phyloP scores from a whole-genome alignment of 2,888 invertebrate species.

The Catocala fraxini region DNA sequence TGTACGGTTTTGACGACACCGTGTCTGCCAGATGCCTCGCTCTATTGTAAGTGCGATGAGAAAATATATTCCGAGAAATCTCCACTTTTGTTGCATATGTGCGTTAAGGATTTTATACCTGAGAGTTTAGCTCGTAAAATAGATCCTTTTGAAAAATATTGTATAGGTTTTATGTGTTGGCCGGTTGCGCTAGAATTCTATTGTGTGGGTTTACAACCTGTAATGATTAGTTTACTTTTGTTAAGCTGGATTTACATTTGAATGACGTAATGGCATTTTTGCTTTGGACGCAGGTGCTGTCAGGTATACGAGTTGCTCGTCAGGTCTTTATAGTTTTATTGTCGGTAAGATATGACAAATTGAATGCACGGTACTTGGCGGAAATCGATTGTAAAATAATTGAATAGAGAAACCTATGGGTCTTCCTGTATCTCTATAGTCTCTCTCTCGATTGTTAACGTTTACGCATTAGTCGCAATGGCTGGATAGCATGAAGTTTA shows the following conservation, averaged over 20 bases:
- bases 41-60: slow-evolving; percentile 63
- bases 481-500: no score
- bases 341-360: no score
- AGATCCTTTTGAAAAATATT: slow-evolving; percentile 53
- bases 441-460: no score
- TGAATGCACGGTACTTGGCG: no score
- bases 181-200: slow-evolving; percentile 30
- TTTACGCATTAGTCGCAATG: no score
- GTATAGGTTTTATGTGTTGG: slow-evolving; percentile 38
- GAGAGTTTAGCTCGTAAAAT: slow-evolving; percentile 53
- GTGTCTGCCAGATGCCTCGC: slow-evolving; percentile 78
- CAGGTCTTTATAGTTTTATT: background rate
- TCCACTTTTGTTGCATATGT: slow-evolving; percentile 69
- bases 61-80: slow-evolving; percentile 70
- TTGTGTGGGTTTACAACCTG: slow-evolving; percentile 46
- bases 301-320: background rate
- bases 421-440: no score
- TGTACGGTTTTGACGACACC: slow-evolving; percentile 72
- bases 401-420: no score
- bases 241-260: slow-evolving; percentile 32
- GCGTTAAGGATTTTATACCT: slow-evolving; percentile 67
- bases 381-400: no score
- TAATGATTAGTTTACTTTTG: slow-evolving; percentile 45
- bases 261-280: slow-evolving; percentile 16
- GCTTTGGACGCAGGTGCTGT: slow-evolving; percentile 11